Percentiles rank a stretch among this genome's conserved stretches.
Evolutionary conservation across 2,888 invertebrate genomes (phyloP).

Genomic region (Perithous albicinctus): DNA sequence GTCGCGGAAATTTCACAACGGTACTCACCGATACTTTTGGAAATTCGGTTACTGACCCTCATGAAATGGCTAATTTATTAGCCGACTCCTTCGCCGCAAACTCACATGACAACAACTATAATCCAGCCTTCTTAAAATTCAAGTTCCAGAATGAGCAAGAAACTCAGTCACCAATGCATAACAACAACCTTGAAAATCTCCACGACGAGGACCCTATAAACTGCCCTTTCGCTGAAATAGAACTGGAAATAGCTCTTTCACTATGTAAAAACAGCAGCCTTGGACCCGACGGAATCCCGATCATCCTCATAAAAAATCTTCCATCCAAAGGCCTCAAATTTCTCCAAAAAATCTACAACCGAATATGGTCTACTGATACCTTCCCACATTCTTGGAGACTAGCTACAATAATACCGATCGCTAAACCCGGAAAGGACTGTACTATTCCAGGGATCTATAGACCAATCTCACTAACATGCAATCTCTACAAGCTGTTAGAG

Average conservation of each 20-base stretch:
- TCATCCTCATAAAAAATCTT: constrained; percentile 7
- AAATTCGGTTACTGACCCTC: background rate
- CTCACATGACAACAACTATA: constrained; percentile 46
- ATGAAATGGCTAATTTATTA: constrained; percentile 46
- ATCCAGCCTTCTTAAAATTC: constrained; percentile 17
- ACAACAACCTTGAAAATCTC: background rate
- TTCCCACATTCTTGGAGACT: constrained; percentile 25
- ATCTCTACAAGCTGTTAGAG: constrained; percentile 35
- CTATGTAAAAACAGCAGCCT: constrained; percentile 20
- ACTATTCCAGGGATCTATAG: constrained; percentile 21
- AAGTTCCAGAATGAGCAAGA: background rate
- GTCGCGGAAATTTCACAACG: background rate
- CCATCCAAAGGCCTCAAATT: background rate
- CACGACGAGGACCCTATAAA: too few relatives aligned
- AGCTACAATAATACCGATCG: constrained; percentile 22
- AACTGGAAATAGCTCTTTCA: background rate
- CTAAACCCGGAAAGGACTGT: constrained; percentile 32
- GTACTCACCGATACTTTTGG: background rate
- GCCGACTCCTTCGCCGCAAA: constrained; percentile 40
- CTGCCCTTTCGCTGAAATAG: background rate
- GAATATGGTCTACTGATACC: background rate
- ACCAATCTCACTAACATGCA: constrained; percentile 42
- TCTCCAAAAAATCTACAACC: constrained; percentile 7
- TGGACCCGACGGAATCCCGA: constrained; percentile 37
- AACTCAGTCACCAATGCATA: background rate